Evolutionary conservation across 2,113 vertebrate genomes (phyloP), one percentile per base, ranked within the genome.

Genomic region (Lepus timidus): DNA sequence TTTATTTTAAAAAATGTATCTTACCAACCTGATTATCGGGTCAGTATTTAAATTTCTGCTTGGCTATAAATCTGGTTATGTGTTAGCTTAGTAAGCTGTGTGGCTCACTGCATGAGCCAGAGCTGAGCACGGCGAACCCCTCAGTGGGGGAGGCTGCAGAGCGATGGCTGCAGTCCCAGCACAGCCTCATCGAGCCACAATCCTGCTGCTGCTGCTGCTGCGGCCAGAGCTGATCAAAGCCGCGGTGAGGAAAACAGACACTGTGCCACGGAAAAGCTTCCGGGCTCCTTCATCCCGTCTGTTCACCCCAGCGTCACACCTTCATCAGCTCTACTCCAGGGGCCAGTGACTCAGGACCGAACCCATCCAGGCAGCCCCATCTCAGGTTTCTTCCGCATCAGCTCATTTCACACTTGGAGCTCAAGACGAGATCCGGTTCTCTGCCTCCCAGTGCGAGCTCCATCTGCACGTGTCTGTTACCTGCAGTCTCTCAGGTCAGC

Each of bases 41-140:
- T 22, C 27, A 27, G 36, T 36, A 67, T 95, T 85, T 95, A 74
- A 76, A 85, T 67, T 36, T 10, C 68, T 51, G 52, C 39, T 91
- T 87, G 70, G 61, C 76, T 93, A 73, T 68, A 61, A 82, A 85
- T 55, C 33, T 36, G 81, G 39, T 31, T 10, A 62, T 58, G 76
- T 78, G 27, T 70, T 73, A 17, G 12, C 13, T 78, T 73, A 31
- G 14, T 61, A 88, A 82, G 22, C 19, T 27, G 6, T 31, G 33
- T 65, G 67, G 73, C 49, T 85, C 75, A 55, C 16, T 33, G 5
- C 62, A 49, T 16, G 62, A 73, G 64, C 44, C 70, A 76, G 39
- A 49, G 36, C 27, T 78, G 20, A 49, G 67, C 31, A 80, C 22
- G 9, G 9, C 16, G 19, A 49, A 75, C 65, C 33, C 2, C 11